Base-by-base conservation (phyloP, 2,888 invertebrate species). In the Eumacrocentrus americanus region DNA sequence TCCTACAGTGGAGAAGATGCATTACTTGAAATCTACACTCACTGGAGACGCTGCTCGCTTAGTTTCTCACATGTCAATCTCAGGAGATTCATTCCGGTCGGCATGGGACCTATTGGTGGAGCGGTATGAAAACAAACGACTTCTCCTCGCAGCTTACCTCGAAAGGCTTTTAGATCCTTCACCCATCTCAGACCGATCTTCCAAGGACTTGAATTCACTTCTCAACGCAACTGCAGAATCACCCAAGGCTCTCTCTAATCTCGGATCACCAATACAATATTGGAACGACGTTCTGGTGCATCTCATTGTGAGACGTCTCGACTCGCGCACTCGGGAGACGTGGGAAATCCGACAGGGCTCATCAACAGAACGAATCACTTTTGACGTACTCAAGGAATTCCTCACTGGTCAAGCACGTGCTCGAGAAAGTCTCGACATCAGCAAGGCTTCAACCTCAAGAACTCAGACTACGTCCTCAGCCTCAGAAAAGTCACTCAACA, bases 61-160 rank as follows among this genome's bases (percentile, higher is more conserved):
- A n/a, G n/a, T n/a, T n/a, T n/a, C n/a, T n/a, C n/a, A n/a, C n/a
- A n/a, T n/a, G n/a, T n/a, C n/a, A n/a, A n/a, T n/a, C n/a, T n/a
- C n/a, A n/a, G n/a, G n/a, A n/a, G 60, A 60, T 2, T 55, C 55
- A 3, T 55, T 60, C 22, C 7, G 7, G 0, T 11, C 25, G 1
- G 29, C 60, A 1, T 60, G 60, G 60, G 54, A 44, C 22, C 11
- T 40, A 6, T n/a, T 60, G 1, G 6, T 35, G 2, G 4, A 7
- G 1, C 14, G 40, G 14, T 60, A 48, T 7, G 55, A 60, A 2
- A 55, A 60, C 29, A 60, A 60, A 9, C 23, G 48, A 4, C 9
- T 38, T 1, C 25, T 50, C n/a, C 42, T 60, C 44, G 40, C 29
- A 9, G 29, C 60, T 0, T 47, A 60, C n/a, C 34, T 60, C 7